Conservation (phyloP, 35 echinoderm and acorn worm species). For the Acanthaster planci region DNA sequence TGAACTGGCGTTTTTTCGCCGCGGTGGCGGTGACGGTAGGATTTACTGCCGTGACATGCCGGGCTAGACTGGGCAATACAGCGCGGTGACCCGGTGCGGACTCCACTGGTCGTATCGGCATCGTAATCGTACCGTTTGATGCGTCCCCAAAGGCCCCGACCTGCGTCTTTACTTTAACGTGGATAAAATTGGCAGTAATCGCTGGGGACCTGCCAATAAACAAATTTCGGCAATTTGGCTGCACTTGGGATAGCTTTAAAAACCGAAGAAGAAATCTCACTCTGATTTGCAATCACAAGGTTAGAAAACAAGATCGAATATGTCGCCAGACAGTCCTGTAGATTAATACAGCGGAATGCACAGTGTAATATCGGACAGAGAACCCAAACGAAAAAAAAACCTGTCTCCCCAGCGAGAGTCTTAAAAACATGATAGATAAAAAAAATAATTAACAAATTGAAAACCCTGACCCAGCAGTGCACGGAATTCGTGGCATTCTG, state of each 20-base stretch:
- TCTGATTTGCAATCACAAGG: no score
- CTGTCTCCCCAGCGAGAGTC: no score
- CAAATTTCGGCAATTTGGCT: not conserved
- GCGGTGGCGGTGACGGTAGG: not conserved
- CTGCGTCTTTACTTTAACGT: not conserved
- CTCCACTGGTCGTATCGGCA: conserved; percentile 10
- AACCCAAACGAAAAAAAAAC: no score
- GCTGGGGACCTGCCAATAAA: not conserved
- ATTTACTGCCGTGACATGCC: conserved; percentile 18
- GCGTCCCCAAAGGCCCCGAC: not conserved
- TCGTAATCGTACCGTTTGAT: conserved; percentile 15
- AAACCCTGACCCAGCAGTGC: no score
- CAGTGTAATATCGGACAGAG: no score
- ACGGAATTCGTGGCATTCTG: no score
- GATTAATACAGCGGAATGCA: not conserved
- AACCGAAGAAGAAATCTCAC: no score
- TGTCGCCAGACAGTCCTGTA: conserved; percentile 7
- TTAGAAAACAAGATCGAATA: not conserved
- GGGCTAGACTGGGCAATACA: not conserved
- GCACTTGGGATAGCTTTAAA: no score
- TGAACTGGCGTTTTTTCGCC: no score
- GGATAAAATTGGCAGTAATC: not conserved
- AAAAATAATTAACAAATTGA: no score
- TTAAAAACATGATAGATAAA: no score
- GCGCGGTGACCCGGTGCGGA: conserved; percentile 10